Evolutionary conservation across 2,797 vertebrate genomes (phyloP).

Genomic region (Odontamblyopus lacepedii): DNA sequence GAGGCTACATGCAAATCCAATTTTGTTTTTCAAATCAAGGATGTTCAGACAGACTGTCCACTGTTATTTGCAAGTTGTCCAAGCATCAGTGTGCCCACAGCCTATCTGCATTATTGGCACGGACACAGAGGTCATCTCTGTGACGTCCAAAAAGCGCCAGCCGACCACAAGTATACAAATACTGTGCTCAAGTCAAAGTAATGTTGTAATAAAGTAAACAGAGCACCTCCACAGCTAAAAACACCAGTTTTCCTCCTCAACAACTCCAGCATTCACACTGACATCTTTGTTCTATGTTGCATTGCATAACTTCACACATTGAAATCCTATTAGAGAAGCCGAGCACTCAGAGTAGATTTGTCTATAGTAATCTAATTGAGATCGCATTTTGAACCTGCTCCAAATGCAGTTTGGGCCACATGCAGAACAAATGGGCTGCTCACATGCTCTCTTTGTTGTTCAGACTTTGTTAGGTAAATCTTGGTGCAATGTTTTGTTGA

Average conservation of each 20-base stretch:
- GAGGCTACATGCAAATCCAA: constrained; percentile 16
- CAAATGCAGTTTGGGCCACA: constrained; percentile 13
- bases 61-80: constrained; percentile 19
- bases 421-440: constrained; percentile 6
- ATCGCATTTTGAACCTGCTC: constrained; percentile 17
- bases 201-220: not conserved
- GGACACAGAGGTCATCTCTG: not conserved
- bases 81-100: constrained; percentile 7
- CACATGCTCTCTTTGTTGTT: constrained; percentile 3
- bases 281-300: constrained; percentile 5
- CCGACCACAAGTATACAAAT: not conserved
- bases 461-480: constrained; percentile 7
- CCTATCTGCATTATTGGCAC: constrained; percentile 11
- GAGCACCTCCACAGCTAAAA: not conserved
- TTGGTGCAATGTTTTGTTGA: not conserved
- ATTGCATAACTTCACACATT: constrained; percentile 18
- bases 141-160: constrained; percentile 4
- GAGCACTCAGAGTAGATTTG: constrained; percentile 14
- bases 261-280: constrained; percentile 1
- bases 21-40: constrained; percentile 18
- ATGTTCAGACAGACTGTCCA: constrained; percentile 22
- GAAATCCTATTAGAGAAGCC: constrained; percentile 15
- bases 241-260: not conserved
- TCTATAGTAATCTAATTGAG: constrained; percentile 17
- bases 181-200: constrained; percentile 2